Conservation (phyloP, 2,113 vertebrate species). For the Arothron firmamentum region DNA sequence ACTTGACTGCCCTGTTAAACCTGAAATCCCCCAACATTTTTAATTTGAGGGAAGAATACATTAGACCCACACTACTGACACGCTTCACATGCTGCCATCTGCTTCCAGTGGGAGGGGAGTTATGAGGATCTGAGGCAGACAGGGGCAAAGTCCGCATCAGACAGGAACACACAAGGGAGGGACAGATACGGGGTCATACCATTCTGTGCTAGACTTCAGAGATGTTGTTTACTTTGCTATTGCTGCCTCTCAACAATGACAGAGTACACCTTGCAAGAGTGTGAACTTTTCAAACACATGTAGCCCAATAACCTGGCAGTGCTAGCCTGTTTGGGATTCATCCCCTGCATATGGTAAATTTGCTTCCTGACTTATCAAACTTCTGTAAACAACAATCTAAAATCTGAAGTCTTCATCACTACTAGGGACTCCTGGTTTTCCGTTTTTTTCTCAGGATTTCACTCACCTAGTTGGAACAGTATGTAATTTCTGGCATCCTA, state of each 20-base stretch:
- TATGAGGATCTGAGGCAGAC: constrained; percentile 59
- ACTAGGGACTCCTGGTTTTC: background rate
- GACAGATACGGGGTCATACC: constrained; percentile 21
- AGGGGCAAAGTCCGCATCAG: constrained; percentile 49
- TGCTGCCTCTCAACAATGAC: constrained; percentile 47
- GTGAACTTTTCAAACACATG: constrained; percentile 33
- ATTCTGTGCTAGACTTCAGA: constrained; percentile 18
- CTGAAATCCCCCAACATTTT: constrained; percentile 62
- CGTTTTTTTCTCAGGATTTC: constrained; percentile 15
- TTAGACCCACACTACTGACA: constrained; percentile 62
- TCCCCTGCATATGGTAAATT: constrained; percentile 6
- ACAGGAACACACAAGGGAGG: constrained; percentile 37
- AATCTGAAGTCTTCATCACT: background rate
- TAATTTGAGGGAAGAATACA: constrained; percentile 74
- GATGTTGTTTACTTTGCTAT: constrained; percentile 44
- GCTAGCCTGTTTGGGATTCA: constrained; percentile 17
- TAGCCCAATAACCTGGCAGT: constrained; percentile 6
- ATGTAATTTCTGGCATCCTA: constrained; percentile 49
- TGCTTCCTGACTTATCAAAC: constrained; percentile 1
- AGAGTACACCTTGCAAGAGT: constrained; percentile 20
- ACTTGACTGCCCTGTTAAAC: constrained; percentile 46
- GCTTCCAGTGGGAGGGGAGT: constrained; percentile 61
- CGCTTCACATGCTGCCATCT: constrained; percentile 72
- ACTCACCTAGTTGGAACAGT: constrained; percentile 54
- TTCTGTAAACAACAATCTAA: constrained; percentile 14